Base-by-base conservation (phyloP, 2,888 invertebrate genomes). In the Oscheius sp. region DNA sequence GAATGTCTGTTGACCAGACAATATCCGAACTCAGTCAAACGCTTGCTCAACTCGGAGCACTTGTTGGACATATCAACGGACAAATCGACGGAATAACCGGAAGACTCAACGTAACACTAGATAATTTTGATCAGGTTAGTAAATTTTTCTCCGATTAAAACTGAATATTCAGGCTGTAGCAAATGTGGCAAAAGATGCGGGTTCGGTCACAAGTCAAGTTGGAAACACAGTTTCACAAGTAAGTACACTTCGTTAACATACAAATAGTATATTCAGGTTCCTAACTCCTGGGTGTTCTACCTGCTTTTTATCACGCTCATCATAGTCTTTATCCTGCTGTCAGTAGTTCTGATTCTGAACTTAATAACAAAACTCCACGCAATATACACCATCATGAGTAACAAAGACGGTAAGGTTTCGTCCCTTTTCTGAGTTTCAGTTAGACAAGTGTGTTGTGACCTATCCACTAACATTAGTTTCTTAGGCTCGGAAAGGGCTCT, bases 221-320 rank as follows among this genome's bases (percentile, higher is more conserved):
- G 87, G 85, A 48, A 81, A 83, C 58, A 86, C 87, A 2, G 85
- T 87, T 13, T 79, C 82, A 55, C 87, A 88, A 80, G 87, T 86
- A 57, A n/a, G 47, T 21, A 5, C 35, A 10, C 59, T 66, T 35
- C 51, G 2, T 33, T 2, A 11, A 21, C 2, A 29, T 32, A 29
- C 11, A 58, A 58, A 58, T 2, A 11, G 11, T 5, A 58, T 5
- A 11, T 82, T 70, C 70, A 86, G 86, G 80, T 88, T 51, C 88
- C 88, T 21, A 86, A 86, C 63, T 80, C 86, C 37, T 88, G 88
- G 88, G 85, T 88, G n/a, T 88, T 88, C 79, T 88, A 88, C 73
- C 73, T 88, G 11, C 78, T 88, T 37, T 86, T 88, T 74, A 86
- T 88, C 55, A 85, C 88, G 4, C 77, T 88, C 11, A 88, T 87